phyloP scores from a whole-genome alignment of 2,797 vertebrate genomes.

The Hippocampus kuda region DNA sequence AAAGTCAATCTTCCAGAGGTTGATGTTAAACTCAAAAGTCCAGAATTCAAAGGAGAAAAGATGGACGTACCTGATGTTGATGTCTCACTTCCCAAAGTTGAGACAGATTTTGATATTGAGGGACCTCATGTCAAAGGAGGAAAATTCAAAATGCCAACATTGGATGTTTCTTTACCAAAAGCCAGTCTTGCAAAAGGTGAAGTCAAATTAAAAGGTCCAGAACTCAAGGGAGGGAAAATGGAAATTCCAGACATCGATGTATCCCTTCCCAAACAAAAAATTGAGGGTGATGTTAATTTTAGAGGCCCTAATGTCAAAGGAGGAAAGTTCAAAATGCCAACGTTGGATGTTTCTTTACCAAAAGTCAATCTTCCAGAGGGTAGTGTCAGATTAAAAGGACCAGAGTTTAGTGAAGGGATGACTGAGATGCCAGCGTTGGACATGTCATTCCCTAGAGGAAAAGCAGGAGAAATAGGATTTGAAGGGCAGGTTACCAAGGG shows the following conservation, averaged over 20 bases:
- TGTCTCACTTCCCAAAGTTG: conserved; percentile 38
- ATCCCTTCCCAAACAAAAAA: conserved; percentile 2
- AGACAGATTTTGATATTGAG: conserved; percentile 17
- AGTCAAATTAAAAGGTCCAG: conserved; percentile 6
- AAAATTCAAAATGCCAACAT: conserved; percentile 40
- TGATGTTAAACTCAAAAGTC: conserved; percentile 44
- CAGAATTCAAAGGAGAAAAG: conserved; percentile 17
- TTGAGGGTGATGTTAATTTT: conserved; percentile 35
- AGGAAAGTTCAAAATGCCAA: no score
- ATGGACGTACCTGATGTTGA: conserved; percentile 21
- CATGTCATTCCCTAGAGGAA: conserved; percentile 35
- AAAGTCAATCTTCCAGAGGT: conserved; percentile 39
- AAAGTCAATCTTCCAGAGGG: no score
- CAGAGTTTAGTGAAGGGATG: conserved; percentile 27
- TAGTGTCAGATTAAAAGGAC: conserved; percentile 10
- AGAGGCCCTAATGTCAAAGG: conserved; percentile 21
- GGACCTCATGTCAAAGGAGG: conserved; percentile 18
- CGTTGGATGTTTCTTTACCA: no score
- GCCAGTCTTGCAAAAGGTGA: conserved; percentile 16
- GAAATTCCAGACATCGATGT: conserved; percentile 18
- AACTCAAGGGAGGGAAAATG: conserved; percentile 14
- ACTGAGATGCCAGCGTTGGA: conserved; percentile 29
- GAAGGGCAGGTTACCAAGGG: conserved; percentile 35
- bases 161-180: conserved; percentile 42
- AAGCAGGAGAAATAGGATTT: conserved; percentile 25